Base-by-base conservation (phyloP, 2,113 vertebrate genomes). In the Epinephelus lanceolatus region DNA sequence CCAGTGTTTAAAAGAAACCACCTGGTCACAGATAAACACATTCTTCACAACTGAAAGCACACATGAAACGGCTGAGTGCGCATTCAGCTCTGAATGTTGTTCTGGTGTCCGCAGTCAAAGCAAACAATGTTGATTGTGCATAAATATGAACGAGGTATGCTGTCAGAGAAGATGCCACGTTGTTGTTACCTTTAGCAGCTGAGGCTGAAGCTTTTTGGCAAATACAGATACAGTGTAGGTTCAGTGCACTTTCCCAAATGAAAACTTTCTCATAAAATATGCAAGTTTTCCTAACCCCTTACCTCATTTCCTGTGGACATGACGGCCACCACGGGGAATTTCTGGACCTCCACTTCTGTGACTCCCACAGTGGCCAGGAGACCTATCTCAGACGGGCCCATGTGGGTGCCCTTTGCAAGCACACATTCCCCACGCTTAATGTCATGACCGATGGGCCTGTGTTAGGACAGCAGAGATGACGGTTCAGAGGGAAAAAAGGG, bases 291-390 rank as follows among this genome's bases (percentile, higher is more conserved):
- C 19, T 27, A 73, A 59, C 1, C 7, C 3, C 90, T 94, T 94
- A 99, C 98, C 97, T 99, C 98, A 81, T 99, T 99, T 87, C 98
- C 98, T 93, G 98, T 99, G 82, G 98, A 99, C 98, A 99, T 99
- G 84, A 99, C 97, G 49, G 98, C 98, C 91, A 99, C 97, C 88
- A 99, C 98, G 14, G 98, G 98, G 93, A 99, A 99, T 91, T 98
- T 99, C 94, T 99, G 98, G 84, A 99, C 98, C 95, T 99, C 98
- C 94, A 99, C 98, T 94, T 99, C 98, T 1, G 98, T 99, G 94
- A 99, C 98, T 85, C 98, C 98, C 79, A 99, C 98, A 81, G 98
- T 99, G 94, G 98, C 98, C 88, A 99, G 95, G 72, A 99, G 97
- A 75, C 98, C 98, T 81, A 99, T 99, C 90, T 99, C 98, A 79